Base-by-base conservation (phyloP, 1,140 invertebrate genomes). In the Zaprionus capensis region DNA sequence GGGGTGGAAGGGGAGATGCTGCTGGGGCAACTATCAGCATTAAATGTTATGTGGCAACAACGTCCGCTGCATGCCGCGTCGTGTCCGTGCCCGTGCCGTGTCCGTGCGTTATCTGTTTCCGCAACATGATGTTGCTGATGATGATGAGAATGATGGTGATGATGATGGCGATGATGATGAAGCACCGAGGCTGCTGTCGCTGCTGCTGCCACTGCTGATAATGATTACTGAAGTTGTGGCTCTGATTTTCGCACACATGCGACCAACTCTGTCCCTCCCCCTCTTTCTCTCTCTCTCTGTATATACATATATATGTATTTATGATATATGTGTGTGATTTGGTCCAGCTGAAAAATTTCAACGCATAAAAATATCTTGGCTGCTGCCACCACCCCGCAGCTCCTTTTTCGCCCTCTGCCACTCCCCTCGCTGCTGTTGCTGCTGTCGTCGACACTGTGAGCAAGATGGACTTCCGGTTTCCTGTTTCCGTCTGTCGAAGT, bases 391-490 rank as follows among this genome's bases (percentile, higher is more conserved):
- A 49, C 46, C 28, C 24, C 61, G 44, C 56, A 38, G 38, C 38
- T 36, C n/a, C 72, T 15, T 34, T 11, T 34, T 22, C 46, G 3
- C 11, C 11, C 46, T 51, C 6, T 63, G 14, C 65, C 56, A n/a
- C 31, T 41, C 49, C 7, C 28, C 28, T 31, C 28, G 28, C 57
- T 56, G 55, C 65, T 58, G 69, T 64, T 77, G 75, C 65, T 79
- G 79, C 85, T 82, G 86, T 82, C 71, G 85, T 82, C 85, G 85
- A 90, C 84, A 92, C 84, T 92, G 91, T 91, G 82, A 92, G 91
- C 91, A 92, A 92, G 91, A 92, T 92, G 91, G 91, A 92, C 91
- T 91, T 92, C 91, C 91, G 91, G 91, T 92, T 92, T 92, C 91
- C 91, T 92, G 91, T 92, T 92, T 92, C 91, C 91, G 91, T 88